Evolutionary conservation across 2,797 vertebrate genomes (phyloP).

Genomic region (Gila robusta): DNA sequence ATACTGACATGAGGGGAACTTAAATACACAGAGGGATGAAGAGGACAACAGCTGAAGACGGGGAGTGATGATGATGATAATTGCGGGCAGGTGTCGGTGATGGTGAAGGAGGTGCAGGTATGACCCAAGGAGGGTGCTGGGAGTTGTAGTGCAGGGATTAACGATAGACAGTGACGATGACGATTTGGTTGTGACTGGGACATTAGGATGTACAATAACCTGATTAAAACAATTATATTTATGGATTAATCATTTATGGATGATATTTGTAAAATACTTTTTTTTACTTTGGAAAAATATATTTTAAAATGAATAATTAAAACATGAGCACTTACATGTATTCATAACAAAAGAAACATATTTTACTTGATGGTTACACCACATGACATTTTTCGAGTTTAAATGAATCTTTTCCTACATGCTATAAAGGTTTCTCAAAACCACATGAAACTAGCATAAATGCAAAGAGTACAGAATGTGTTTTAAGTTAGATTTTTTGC

Average conservation of each 20-base stretch:
- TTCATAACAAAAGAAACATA: not conserved
- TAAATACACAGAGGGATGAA: too few species aligned
- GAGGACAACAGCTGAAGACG: too few species aligned
- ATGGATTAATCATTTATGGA: not conserved
- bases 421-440: not conserved
- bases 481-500: not conserved
- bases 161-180: too few species aligned
- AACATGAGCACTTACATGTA: not conserved
- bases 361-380: not conserved
- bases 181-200: too few species aligned
- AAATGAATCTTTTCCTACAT: not conserved
- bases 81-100: too few species aligned
- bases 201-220: not conserved
- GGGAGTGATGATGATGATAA: too few species aligned
- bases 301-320: not conserved
- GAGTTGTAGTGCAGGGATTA: too few species aligned
- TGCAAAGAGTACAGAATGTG: not conserved
- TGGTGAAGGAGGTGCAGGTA: too few species aligned
- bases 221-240: not conserved
- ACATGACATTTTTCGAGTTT: not conserved
- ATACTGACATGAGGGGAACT: too few species aligned
- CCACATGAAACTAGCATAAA: not conserved
- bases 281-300: not conserved
- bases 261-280: not conserved
- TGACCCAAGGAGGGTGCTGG: too few species aligned